A percentile compares a stretch with the other conserved stretches of the same genome.
Conservation (phyloP, 2,888 invertebrate species). For the Epirrhoe alternata region DNA sequence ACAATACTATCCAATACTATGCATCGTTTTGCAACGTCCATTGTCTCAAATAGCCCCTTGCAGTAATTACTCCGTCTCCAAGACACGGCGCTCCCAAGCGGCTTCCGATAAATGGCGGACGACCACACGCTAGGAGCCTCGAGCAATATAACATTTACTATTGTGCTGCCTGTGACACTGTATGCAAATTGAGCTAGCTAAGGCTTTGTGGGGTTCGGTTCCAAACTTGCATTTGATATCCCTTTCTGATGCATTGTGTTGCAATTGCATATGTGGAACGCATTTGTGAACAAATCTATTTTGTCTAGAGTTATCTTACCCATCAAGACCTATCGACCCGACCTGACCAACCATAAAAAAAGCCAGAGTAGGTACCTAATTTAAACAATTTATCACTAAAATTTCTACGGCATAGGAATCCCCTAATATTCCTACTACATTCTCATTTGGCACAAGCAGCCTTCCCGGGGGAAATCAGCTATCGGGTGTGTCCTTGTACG, state of each 20-base stretch:
- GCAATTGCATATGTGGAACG: neutral
- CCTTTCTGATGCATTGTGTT: neutral
- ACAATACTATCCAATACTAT: neutral
- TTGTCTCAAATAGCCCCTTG: slow-evolving; percentile 25
- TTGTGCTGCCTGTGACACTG: slow-evolving; percentile 5
- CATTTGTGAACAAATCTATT: neutral
- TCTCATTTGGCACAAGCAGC: slow-evolving; percentile 25
- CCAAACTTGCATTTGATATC: slow-evolving; percentile 4
- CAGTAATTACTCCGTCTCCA: slow-evolving; percentile 33
- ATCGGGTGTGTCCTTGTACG: slow-evolving; percentile 39
- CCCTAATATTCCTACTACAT: slow-evolving; percentile 31
- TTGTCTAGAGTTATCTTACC: too few species aligned
- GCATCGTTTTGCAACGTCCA: slow-evolving; percentile 18
- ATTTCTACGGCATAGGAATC: slow-evolving; percentile 17
- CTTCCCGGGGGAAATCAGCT: slow-evolving; percentile 44
- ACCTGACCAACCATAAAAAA: too few species aligned
- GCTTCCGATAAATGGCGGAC: slow-evolving; percentile 36
- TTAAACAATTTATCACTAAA: slow-evolving; percentile 11
- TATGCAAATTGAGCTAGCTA: slow-evolving; percentile 16
- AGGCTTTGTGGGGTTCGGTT: neutral
- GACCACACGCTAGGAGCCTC: slow-evolving; percentile 19
- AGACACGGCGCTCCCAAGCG: slow-evolving; percentile 38
- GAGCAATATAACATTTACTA: slow-evolving; percentile 12
- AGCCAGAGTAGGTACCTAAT: neutral
- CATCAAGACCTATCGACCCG: too few species aligned